These are phyloP conservation scores for Theonella swinhoei DNA, from an alignment of 37 sponge, comb jelly and placozoan genomes.

Conservation along the genomic window DNA sequence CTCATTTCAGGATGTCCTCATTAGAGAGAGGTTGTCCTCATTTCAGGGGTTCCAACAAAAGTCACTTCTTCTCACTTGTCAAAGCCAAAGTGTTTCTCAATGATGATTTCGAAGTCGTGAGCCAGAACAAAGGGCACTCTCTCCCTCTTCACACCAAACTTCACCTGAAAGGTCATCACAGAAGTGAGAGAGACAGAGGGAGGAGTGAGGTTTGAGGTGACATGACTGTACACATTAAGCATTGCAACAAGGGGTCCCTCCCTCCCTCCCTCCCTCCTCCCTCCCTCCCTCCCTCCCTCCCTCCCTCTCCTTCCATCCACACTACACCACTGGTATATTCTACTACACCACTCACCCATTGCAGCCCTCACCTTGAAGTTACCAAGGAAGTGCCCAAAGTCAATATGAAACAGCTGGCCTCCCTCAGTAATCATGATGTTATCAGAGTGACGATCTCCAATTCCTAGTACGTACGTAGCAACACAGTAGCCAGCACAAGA, in stretches of 20 bases:
- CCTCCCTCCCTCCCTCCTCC: not conserved
- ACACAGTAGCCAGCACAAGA: conserved; percentile 99
- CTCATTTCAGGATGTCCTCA: too few species aligned
- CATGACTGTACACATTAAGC: too few species aligned
- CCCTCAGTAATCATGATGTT: conserved; percentile 93
- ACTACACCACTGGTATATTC: too few species aligned
- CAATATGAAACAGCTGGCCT: conserved; percentile 93
- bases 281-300: not conserved
- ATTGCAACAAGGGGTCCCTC: too few species aligned
- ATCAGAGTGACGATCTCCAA: conserved; percentile 95
- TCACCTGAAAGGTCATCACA: conserved; percentile 34
- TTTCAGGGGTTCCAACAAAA: too few species aligned
- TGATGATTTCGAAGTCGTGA: conserved; percentile 90
- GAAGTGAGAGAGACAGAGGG: too few species aligned
- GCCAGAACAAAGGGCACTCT: conserved; percentile 95
- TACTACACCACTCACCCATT: too few species aligned
- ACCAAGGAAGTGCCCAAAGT: conserved; percentile 97
- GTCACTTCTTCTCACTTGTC: too few species aligned
- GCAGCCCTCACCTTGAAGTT: conserved; percentile 94
- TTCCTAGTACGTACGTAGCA: conserved; percentile 96
- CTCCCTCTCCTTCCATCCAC: too few species aligned
- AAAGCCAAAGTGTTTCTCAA: conserved; percentile 85
- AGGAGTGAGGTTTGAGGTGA: too few species aligned
- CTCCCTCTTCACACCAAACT: conserved; percentile 94
- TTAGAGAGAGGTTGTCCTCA: too few species aligned